Evolutionary conservation across 2,113 vertebrate species (phyloP).

Genomic region (Agelaius tricolor): DNA sequence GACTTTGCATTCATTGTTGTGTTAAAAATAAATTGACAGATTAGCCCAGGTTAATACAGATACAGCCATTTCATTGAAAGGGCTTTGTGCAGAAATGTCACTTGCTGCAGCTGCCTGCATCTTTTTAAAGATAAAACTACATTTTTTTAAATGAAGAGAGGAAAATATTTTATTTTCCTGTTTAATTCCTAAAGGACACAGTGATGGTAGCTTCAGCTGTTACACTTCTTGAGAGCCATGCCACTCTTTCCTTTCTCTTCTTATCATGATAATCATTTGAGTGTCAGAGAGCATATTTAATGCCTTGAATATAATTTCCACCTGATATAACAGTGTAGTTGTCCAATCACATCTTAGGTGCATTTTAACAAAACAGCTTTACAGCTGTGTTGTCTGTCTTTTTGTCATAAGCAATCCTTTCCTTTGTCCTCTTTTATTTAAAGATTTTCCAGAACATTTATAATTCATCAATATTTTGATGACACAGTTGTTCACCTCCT

Average conservation of each 20-base stretch:
- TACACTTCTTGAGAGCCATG: not conserved
- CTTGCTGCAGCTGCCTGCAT: not conserved
- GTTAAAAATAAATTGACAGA: constrained; percentile 16
- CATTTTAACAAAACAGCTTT: constrained; percentile 14
- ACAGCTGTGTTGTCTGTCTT: constrained; percentile 26
- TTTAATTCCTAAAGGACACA: not conserved
- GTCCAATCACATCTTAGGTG: not conserved
- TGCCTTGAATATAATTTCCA: not conserved
- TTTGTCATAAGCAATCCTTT: constrained; percentile 19
- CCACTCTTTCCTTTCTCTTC: not conserved
- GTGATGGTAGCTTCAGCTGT: not conserved
- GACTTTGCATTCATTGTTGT: not conserved
- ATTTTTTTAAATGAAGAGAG: not conserved
- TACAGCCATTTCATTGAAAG: constrained; percentile 24
- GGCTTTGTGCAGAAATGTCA: not conserved
- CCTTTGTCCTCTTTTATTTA: constrained; percentile 29
- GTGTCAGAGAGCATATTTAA: not conserved
- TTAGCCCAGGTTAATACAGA: not conserved
- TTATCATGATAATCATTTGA: not conserved
- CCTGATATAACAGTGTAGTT: not conserved
- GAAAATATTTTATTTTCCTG: not conserved
- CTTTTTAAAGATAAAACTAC: not conserved
- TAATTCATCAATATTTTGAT: constrained; percentile 51
- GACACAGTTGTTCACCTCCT: constrained; percentile 27
- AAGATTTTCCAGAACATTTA: constrained; percentile 29